Percentiles rank a stretch among this genome's conserved stretches.
These are phyloP conservation scores for Hypomecis atomaria DNA, from an alignment of 2,888 invertebrate genomes.

Conservation along the genomic window DNA sequence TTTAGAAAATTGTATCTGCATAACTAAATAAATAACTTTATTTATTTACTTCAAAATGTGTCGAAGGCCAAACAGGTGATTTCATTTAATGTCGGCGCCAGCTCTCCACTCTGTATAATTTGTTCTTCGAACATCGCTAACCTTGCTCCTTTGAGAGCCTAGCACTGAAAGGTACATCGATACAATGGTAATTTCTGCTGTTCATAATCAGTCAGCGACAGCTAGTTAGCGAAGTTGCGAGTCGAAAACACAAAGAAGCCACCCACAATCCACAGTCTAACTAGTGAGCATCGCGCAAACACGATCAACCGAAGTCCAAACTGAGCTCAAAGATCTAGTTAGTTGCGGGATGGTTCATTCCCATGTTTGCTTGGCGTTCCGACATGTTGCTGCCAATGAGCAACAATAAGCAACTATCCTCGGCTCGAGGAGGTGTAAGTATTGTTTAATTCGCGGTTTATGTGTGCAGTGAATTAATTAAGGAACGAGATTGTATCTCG, in stretches of 20 bases:
- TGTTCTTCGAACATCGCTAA: too few relatives aligned
- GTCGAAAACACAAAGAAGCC: constrained; percentile 78
- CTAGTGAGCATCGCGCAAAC: constrained; percentile 73
- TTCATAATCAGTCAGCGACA: constrained; percentile 63
- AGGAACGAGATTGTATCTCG: constrained; percentile 33
- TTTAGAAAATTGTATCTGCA: too few relatives aligned
- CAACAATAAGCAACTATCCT: constrained; percentile 47
- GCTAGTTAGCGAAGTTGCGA: constrained; percentile 78
- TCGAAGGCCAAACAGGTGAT: too few relatives aligned
- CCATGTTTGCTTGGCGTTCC: constrained; percentile 58
- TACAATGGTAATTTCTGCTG: constrained; percentile 44
- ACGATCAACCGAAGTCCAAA: constrained; percentile 78
- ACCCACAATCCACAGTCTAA: constrained; percentile 74
- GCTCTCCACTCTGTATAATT: too few relatives aligned
- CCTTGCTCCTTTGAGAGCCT: not conserved
- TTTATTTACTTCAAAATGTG: too few relatives aligned
- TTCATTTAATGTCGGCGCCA: too few relatives aligned
- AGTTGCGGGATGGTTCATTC: constrained; percentile 70
- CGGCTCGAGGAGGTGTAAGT: constrained; percentile 48
- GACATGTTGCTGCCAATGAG: constrained; percentile 48
- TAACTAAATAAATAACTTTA: too few relatives aligned
- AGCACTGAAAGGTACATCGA: not conserved
- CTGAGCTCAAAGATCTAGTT: constrained; percentile 81
- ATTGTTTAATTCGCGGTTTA: constrained; percentile 47
- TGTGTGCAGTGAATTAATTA: constrained; percentile 49